A percentile compares a stretch with the other conserved stretches of the same genome.
Conservation (phyloP, 2,113 vertebrate species). For the Equus quagga region DNA sequence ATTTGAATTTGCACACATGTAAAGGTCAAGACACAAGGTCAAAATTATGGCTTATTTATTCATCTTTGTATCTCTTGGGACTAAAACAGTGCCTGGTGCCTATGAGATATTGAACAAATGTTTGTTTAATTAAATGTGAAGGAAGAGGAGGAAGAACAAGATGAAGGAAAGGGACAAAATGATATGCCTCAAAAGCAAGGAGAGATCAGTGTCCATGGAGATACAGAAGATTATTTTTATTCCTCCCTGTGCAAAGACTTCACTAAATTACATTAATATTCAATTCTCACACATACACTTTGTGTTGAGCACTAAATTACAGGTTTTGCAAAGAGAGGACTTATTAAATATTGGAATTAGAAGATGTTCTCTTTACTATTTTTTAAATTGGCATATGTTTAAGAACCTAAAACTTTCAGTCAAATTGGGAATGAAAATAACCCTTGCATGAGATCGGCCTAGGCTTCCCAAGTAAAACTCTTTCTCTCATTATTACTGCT, state of each 20-base stretch:
- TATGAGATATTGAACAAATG: neutral
- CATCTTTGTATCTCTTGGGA: neutral
- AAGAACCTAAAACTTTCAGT: slow-evolving; percentile 67
- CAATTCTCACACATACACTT: neutral
- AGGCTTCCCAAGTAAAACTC: slow-evolving; percentile 26
- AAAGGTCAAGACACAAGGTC: neutral
- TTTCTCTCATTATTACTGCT: neutral
- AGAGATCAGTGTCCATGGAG: slow-evolving; percentile 4
- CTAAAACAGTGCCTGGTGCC: neutral
- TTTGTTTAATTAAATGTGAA: slow-evolving; percentile 27
- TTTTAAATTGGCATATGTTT: slow-evolving; percentile 30
- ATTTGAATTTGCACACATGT: neutral
- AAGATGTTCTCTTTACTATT: slow-evolving; percentile 27
- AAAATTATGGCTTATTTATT: neutral
- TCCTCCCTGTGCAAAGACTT: slow-evolving; percentile 23
- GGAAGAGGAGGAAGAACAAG: neutral
- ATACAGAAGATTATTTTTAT: neutral
- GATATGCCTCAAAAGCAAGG: neutral
- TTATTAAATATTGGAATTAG: slow-evolving; percentile 47
- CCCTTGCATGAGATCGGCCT: neutral
- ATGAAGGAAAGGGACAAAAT: neutral
- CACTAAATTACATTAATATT: slow-evolving; percentile 34
- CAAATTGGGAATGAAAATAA: slow-evolving; percentile 38
- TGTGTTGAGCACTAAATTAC: slow-evolving; percentile 9
- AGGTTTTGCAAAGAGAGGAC: neutral